These are phyloP conservation scores for Pteronotus mesoamericanus DNA, from an alignment of 2,797 vertebrate species.

Conservation along the genomic window DNA sequence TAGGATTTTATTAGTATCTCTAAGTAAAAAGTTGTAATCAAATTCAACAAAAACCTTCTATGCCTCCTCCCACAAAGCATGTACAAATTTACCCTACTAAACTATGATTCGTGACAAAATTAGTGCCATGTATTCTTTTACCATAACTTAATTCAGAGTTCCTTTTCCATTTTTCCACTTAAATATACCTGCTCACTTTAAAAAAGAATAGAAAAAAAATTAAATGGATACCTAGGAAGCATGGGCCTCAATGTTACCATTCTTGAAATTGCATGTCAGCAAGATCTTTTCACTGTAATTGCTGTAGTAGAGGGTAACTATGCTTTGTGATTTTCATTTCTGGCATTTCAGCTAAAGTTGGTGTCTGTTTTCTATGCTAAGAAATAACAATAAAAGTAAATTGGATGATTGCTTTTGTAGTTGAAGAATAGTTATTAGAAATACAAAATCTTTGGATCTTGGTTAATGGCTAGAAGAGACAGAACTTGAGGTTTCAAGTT, in stretches of 20 bases:
- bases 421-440: conserved; percentile 12
- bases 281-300: neutral
- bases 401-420: neutral
- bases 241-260: neutral
- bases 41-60: neutral
- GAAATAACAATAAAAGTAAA: neutral
- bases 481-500: neutral
- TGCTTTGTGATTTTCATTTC: neutral
- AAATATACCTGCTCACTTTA: neutral
- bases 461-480: conserved; percentile 14
- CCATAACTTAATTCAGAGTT: neutral
- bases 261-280: neutral
- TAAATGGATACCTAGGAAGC: neutral
- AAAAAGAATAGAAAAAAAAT: neutral
- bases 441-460: neutral
- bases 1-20: conserved; percentile 36
- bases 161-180: conserved; percentile 14
- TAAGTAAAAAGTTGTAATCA: conserved; percentile 31
- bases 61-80: neutral
- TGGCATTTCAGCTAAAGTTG: neutral
- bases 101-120: neutral
- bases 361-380: neutral
- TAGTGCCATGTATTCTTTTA: neutral
- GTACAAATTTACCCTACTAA: neutral
- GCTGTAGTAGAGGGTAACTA: neutral